Evolutionary conservation across 2,113 vertebrate species (phyloP), one percentile per base, ranked within the genome.

Genomic region (Sclerurus mexicanus): DNA sequence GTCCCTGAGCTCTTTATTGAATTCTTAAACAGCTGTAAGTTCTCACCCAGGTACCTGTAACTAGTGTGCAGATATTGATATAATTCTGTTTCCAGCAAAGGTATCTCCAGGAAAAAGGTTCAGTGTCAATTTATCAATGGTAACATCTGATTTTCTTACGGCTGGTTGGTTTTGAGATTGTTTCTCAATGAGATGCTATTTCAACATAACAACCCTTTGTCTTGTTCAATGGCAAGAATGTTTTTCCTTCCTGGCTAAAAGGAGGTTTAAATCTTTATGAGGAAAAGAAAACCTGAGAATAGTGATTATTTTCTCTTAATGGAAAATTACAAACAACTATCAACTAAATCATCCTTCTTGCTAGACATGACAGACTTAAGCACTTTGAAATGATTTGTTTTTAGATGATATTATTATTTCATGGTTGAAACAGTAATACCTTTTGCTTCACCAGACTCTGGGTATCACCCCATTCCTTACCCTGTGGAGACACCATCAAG

Each of bases 391-490:
- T 95, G 33, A 92, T 93, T 89, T 89, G 85, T 37, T 90, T 90
- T 90, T 86, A 92, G 92, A 90, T 62, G 27, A 92, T 91, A 66
- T 80, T 72, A 73, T 66, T 46, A 72, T 92, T 96, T 76, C 16
- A 2, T 9, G 16, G 72, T 85, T 71, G 69, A 78, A 85, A 46
- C 44, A 12, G 15, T 30, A 82, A 85, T 67, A 74, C 20, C 58
- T 73, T 53, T 27, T 79, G 37, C 76, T 79, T 84, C 71, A 50
- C 33, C 67, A 73, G 39, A 19, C 15, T 18, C 46, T 71, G 42
- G 21, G 1, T 42, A 79, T 88, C 87, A 67, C 49, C 79, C 39
- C 50, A 10, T 27, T 66, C 81, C 74, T 78, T 71, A 59, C 33
- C 47, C 83, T 72, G 52, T 0, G 0, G 33, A 59, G 39, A 56